phyloP scores from a whole-genome alignment of 2,888 invertebrate species.

The Caenorhabditis zanzibari region DNA sequence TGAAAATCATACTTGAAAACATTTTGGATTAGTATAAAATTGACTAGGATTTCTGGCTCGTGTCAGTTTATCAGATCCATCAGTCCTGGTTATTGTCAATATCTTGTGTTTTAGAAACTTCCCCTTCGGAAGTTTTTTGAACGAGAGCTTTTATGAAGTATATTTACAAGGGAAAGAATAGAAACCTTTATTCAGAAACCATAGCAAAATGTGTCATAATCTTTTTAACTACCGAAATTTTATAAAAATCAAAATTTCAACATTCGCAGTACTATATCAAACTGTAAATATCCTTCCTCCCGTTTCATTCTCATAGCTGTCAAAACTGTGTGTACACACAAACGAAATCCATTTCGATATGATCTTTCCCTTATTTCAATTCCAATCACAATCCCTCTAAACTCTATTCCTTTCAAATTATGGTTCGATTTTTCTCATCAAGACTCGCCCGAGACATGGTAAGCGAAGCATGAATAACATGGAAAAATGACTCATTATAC shows the following conservation, averaged over 20 bases:
- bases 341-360: slow-evolving; percentile 25
- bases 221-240: background rate
- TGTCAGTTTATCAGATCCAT: slow-evolving; percentile 8
- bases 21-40: slow-evolving; percentile 28
- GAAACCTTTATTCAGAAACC: no score
- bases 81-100: no score
- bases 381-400: background rate
- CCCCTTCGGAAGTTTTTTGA: no score
- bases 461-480: slow-evolving; percentile 32
- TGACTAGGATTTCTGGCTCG: background rate
- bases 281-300: slow-evolving; percentile 15
- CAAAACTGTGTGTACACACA: slow-evolving; percentile 36
- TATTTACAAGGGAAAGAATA: no score
- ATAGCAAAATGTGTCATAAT: no score
- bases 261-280: background rate
- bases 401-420: slow-evolving; percentile 9
- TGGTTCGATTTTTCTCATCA: slow-evolving; percentile 66
- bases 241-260: background rate
- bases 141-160: no score
- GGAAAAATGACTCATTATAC: slow-evolving; percentile 24
- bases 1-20: slow-evolving; percentile 37
- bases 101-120: no score
- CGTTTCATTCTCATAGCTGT: slow-evolving; percentile 40
- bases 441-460: slow-evolving; percentile 61
- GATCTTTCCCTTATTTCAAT: slow-evolving; percentile 24